phyloP scores from a whole-genome alignment of 2,888 invertebrate genomes.

The Phasia obesa region DNA sequence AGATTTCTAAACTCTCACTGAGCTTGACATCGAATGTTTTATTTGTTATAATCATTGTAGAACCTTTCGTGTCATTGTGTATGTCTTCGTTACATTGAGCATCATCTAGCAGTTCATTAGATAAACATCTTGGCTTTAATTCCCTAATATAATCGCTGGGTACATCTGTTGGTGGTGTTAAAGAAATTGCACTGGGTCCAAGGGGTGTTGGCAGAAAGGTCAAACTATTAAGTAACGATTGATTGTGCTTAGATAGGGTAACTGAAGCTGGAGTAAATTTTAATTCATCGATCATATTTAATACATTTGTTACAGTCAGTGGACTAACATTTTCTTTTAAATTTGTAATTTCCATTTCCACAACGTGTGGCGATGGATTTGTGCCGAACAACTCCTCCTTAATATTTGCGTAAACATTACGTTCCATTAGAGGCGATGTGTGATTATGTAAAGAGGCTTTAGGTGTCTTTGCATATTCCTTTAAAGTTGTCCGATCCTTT shows the following conservation, averaged over 20 bases:
- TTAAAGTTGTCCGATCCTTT: slow-evolving; percentile 14
- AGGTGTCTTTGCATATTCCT: slow-evolving; percentile 1
- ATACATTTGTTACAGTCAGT: slow-evolving; percentile 79
- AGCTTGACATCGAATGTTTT: slow-evolving; percentile 79
- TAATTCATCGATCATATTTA: slow-evolving; percentile 79
- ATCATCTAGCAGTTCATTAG: slow-evolving; percentile 55
- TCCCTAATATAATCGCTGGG: slow-evolving; percentile 54
- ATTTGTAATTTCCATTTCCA: slow-evolving; percentile 30
- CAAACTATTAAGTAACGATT: slow-evolving; percentile 75
- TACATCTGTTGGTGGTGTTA: slow-evolving; percentile 1
- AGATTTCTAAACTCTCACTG: slow-evolving; percentile 72
- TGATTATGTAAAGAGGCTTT: slow-evolving; percentile 63
- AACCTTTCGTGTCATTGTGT: slow-evolving; percentile 62
- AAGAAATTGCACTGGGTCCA: slow-evolving; percentile 37
- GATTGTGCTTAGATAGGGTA: too few species aligned
- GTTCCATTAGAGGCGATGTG: slow-evolving; percentile 76
- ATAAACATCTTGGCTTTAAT: slow-evolving; percentile 77
- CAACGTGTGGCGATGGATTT: slow-evolving; percentile 45
- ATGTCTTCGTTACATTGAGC: slow-evolving; percentile 41
- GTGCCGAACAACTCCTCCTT: background rate
- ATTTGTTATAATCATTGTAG: slow-evolving; percentile 72
- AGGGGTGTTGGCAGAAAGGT: slow-evolving; percentile 80
- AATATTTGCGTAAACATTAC: slow-evolving; percentile 72
- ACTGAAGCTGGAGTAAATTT: slow-evolving; percentile 80
- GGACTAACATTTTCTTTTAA: slow-evolving; percentile 83